Evolutionary conservation across 2,888 invertebrate species (phyloP), one percentile per base, ranked within the genome.

Genomic region (Hydropsyche betteni): DNA sequence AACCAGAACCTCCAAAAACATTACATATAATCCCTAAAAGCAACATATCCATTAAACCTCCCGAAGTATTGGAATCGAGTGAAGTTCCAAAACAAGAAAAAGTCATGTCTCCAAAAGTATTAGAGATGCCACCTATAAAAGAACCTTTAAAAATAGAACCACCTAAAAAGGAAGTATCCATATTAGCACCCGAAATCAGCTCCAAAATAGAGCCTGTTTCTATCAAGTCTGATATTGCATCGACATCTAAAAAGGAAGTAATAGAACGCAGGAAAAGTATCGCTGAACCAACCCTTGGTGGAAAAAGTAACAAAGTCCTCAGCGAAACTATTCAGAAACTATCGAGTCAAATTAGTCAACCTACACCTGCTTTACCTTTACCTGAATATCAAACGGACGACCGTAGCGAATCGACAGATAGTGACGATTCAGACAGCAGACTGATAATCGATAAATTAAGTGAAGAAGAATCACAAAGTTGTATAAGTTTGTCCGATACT

Each of bases 291-390:
- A 82, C 86, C 3, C 84, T 86, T 0, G 86, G 86, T 24, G 87
- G 87, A 81, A 80, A 80, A 0, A 90, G 88, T 80, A 90, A 90
- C 77, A 89, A 89, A 80, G 90, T 90, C 52, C 82, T 90, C 10
- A 89, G 88, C 79, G 90, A 90, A 79, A 90, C 90, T 0, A 90
- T 90, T 81, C 90, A 90, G 82, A 90, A 90, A 81, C 81, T 90
- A 50, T 87, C 87, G 16, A 87, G 87, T 80, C 88, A 88, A 80
- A 88, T 88, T 76, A 88, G 87, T 79, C 87, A 87, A 80, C 83
- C 80, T 5, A 79, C 86, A 1, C 82, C 24, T 83, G 80, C 75
- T 85, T 51, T 79, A n/a, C 76, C 80, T 0, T 74, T 86, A 77
- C 84, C 86, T 44, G 81, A 85, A 0, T 87, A 86, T 82, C 83